Evolutionary conservation across 2,888 invertebrate species (phyloP), one percentile per base, ranked within the genome.

Genomic region (Allacma fusca): DNA sequence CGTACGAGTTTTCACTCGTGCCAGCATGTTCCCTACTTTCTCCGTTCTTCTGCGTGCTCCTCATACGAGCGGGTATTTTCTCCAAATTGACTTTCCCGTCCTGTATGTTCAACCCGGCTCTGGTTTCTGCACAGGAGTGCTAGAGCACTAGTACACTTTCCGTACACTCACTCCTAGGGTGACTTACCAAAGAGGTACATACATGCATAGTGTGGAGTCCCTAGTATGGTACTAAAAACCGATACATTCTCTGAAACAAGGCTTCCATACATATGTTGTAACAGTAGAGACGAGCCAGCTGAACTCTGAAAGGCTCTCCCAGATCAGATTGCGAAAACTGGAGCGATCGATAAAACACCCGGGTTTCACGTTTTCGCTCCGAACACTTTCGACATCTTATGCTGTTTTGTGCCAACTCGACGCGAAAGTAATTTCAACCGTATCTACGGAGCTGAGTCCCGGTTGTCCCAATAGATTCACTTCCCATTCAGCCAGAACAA

Each of bases 321-420:
- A 24, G 62, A 62, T 62, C 62, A 62, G 62, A 62, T 62, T 62
- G 62, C 62, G 62, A 62, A 62, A 62, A 62, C 62, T 62, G 24
- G 62, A 62, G 62, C 62, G 62, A 62, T 62, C 62, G 62, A 62
- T 62, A 50, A 50, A 50, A 62, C 24, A 62, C 62, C 26, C 62
- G 62, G 62, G 24, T 26, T 62, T 23, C n/a, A 23, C 21, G 26
- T 24, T 24, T 24, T 62, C 24, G 9, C 26, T 26, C 26, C 24
- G 24, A 70, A 69, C 69, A 34, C 40, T 70, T 70, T 50, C 50
- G 70, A 70, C 70, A 70, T 70, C 70, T 70, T 24, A 70, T 70
- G 70, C 28, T 44, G n/a, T n/a, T 50, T 70, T 19, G 24, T 23
- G 19, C 44, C 23, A 70, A 44, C 70, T 68, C 29, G 19, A 62